phyloP scores from a whole-genome alignment of 2,113 vertebrate genomes.

The Brachyistius frenatus region DNA sequence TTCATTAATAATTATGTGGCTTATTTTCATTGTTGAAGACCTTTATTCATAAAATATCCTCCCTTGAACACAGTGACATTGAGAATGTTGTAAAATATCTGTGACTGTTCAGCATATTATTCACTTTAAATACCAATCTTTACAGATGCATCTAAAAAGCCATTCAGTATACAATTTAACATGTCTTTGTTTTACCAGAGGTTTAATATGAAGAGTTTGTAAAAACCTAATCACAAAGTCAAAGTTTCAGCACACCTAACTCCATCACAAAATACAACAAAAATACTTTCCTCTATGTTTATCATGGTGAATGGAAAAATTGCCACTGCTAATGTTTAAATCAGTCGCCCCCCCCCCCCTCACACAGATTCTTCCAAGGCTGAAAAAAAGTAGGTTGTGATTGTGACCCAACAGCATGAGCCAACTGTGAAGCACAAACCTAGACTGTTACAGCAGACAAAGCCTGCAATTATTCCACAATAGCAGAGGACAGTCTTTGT shows the following conservation, averaged over 20 bases:
- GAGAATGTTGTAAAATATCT: neutral
- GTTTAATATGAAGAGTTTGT: neutral
- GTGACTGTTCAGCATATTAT: neutral
- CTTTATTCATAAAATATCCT: slow-evolving; percentile 1
- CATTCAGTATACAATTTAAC: neutral
- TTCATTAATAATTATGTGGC: neutral
- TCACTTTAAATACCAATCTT: slow-evolving; percentile 14
- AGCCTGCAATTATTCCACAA: slow-evolving; percentile 61
- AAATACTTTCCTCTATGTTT: neutral
- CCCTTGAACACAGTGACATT: neutral
- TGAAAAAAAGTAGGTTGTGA: slow-evolving; percentile 6
- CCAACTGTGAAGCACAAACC: slow-evolving; percentile 45
- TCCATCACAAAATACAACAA: neutral
- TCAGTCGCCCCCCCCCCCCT: neutral
- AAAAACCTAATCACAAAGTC: neutral
- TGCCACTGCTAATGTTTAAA: neutral
- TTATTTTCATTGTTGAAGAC: neutral
- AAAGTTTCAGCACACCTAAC: neutral
- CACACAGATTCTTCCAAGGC: slow-evolving; percentile 12
- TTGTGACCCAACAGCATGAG: slow-evolving; percentile 41
- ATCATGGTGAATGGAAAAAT: neutral
- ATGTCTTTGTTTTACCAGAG: neutral
- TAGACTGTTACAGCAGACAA: slow-evolving; percentile 67
- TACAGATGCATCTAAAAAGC: neutral
- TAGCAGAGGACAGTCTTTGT: slow-evolving; percentile 66